A percentile compares a stretch with the other conserved stretches of the same genome.
Evolutionary conservation across 2,113 vertebrate genomes (phyloP).

Genomic region (Coturnix japonica): DNA sequence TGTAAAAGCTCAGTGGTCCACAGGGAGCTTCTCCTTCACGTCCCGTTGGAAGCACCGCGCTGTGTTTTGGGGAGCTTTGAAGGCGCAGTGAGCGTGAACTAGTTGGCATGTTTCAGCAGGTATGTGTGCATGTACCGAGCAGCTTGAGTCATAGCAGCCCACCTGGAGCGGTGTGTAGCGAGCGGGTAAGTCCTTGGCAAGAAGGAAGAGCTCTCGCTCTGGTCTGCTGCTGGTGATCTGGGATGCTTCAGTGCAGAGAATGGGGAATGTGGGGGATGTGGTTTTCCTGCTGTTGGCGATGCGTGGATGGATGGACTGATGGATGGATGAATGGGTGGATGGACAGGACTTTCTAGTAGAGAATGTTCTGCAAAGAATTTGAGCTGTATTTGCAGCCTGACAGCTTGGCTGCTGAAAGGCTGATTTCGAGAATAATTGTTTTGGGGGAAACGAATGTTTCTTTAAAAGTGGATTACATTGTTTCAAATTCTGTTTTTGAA

Average conservation of each 20-base stretch:
- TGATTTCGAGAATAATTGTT: neutral
- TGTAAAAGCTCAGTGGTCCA: neutral
- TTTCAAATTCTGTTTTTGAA: constrained; percentile 16
- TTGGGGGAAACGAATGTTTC: neutral
- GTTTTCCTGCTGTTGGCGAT: neutral
- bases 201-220: neutral
- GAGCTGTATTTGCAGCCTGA: neutral
- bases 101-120: neutral
- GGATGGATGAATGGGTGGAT: neutral
- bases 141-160: neutral
- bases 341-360: neutral
- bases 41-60: neutral
- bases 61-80: neutral
- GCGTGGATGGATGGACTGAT: neutral
- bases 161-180: neutral
- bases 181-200: neutral
- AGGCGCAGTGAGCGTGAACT: neutral
- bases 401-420: neutral
- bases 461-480: constrained; percentile 19
- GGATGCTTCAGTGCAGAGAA: neutral
- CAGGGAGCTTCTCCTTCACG: neutral
- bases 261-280: neutral
- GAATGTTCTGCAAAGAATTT: neutral
- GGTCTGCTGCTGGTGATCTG: neutral
- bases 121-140: neutral